A percentile compares a stretch with the other conserved stretches of the same genome.
Evolutionary conservation across 1,140 invertebrate species (phyloP).

Genomic region (Caenorhabditis briggsae): DNA sequence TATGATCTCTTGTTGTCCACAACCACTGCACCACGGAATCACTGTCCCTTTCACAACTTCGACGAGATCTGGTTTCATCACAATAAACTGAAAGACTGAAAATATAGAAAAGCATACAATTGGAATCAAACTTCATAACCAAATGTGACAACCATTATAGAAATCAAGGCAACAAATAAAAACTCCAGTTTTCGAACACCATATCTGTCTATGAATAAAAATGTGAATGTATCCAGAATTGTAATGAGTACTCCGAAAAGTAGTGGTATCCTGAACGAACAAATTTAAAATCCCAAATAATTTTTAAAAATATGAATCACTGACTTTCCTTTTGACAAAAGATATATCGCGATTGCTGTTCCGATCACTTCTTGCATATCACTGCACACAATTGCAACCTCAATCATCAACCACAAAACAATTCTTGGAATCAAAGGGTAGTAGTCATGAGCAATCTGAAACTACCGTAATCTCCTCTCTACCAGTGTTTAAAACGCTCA

Average conservation of each 20-base stretch:
- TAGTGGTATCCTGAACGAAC: conserved; percentile 85
- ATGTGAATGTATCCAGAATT: conserved; percentile 91
- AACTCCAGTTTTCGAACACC: conserved; percentile 88
- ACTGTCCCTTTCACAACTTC: conserved; percentile 86
- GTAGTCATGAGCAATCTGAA: conserved; percentile 81
- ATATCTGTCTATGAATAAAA: conserved; percentile 90
- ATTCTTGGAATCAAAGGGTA: conserved; percentile 86
- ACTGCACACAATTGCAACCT: conserved; percentile 92
- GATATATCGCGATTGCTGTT: conserved; percentile 86
- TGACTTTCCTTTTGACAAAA: conserved; percentile 88
- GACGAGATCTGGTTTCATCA: conserved; percentile 80
- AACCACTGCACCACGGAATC: conserved; percentile 85
- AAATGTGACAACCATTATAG: conserved; percentile 2
- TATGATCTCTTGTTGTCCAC: conserved; percentile 83
- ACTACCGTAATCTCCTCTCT: not conserved
- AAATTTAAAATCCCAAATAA: conserved; percentile 16
- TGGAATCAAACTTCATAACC: not conserved
- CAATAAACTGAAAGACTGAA: not conserved
- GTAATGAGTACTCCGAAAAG: conserved; percentile 90
- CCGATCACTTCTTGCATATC: conserved; percentile 86
- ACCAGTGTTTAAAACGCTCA: not conserved
- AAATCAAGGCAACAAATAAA: conserved; percentile 8
- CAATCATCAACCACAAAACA: conserved; percentile 92
- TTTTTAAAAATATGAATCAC: not conserved
- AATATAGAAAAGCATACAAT: not conserved